phyloP scores from a whole-genome alignment of 2,888 invertebrate species.

The Nymphalis c-album region DNA sequence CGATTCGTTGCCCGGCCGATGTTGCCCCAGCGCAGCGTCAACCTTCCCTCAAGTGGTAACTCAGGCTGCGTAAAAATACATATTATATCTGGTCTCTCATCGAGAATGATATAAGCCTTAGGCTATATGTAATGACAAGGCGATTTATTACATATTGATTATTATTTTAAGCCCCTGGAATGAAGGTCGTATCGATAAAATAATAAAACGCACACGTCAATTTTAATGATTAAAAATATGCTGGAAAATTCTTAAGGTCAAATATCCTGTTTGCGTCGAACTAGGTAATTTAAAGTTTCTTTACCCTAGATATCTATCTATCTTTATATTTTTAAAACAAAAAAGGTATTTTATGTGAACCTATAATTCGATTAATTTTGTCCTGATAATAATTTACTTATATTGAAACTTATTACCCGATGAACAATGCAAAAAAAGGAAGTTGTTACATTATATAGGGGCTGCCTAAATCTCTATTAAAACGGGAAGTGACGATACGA shows the following conservation, averaged over 20 bases:
- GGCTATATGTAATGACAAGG: slow-evolving; percentile 30
- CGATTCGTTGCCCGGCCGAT: slow-evolving; percentile 30
- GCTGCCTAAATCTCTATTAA: too few species aligned
- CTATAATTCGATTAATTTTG: not conserved
- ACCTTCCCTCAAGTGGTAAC: slow-evolving; percentile 35
- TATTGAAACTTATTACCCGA: too few species aligned
- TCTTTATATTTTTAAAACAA: slow-evolving; percentile 2
- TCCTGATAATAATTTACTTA: too few species aligned
- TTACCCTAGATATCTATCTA: slow-evolving; percentile 7
- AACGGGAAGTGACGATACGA: too few species aligned
- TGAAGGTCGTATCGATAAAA: slow-evolving; percentile 25
- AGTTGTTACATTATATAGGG: too few species aligned
- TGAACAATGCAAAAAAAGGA: too few species aligned
- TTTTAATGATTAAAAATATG: slow-evolving; percentile 10
- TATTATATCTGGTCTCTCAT: slow-evolving; percentile 16
- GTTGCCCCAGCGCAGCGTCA: slow-evolving; percentile 32
- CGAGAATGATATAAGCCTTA: slow-evolving; percentile 24
- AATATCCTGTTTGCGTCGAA: slow-evolving; percentile 11
- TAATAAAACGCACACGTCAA: slow-evolving; percentile 19
- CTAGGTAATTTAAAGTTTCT: slow-evolving; percentile 12
- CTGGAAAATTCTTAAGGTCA: slow-evolving; percentile 25
- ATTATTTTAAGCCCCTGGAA: slow-evolving; percentile 24
- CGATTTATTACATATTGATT: slow-evolving; percentile 25
- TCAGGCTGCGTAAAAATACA: slow-evolving; percentile 22
- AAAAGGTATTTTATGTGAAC: not conserved